These are phyloP conservation scores for Macrosiphum euphorbiae DNA, from an alignment of 2,888 invertebrate genomes.

Conservation along the genomic window DNA sequence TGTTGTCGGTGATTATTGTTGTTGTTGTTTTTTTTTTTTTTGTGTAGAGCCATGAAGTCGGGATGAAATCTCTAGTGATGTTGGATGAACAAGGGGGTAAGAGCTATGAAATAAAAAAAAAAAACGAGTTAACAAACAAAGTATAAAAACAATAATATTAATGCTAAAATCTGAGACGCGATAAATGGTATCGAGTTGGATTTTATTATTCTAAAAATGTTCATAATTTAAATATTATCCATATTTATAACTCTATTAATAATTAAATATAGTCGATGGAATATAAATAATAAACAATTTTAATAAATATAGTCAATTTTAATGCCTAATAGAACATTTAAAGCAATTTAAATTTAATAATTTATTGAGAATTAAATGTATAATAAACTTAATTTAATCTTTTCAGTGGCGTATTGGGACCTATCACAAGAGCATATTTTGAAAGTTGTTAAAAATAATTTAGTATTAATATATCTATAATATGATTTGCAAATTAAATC, in stretches of 20 bases:
- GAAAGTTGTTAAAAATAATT: neutral
- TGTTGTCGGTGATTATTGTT: conserved; percentile 52
- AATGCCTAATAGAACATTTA: neutral
- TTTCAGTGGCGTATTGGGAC: conserved; percentile 29
- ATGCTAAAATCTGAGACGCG: conserved; percentile 6
- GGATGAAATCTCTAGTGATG: conserved; percentile 99
- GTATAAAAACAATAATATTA: conserved; percentile 37
- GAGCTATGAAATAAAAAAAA: conserved; percentile 70
- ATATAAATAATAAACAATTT: conserved; percentile 1
- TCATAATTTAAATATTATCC: neutral
- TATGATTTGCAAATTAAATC: neutral
- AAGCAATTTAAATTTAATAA: neutral
- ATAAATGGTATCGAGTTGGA: conserved; percentile 39
- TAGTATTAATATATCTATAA: neutral
- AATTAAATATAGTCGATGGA: neutral
- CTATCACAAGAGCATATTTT: neutral
- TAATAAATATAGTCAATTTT: neutral
- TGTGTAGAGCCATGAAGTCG: conserved; percentile 99
- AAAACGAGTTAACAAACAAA: conserved; percentile 53
- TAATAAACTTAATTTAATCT: neutral
- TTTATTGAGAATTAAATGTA: neutral
- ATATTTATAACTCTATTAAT: neutral
- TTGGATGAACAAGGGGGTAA: conserved; percentile 99
- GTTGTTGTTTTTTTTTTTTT: conserved; percentile 68
- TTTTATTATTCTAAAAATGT: conserved; percentile 21